Conservation (phyloP, 2,888 invertebrate species). For the Ethmia dodecea region DNA sequence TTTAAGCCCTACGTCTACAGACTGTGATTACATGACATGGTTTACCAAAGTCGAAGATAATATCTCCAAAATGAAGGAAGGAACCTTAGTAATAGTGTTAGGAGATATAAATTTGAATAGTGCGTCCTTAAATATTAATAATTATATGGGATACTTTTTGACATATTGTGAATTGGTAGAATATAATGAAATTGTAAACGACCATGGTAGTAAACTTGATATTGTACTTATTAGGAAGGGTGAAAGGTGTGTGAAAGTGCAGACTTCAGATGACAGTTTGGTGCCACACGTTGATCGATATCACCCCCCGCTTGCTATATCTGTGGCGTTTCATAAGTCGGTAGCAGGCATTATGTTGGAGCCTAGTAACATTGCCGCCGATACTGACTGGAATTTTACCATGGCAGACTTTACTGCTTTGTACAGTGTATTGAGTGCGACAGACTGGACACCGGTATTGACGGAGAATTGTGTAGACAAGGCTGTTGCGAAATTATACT, state of each 20-base stretch:
- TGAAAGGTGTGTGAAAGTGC: background rate
- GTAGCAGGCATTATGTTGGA: background rate
- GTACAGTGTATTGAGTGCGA: background rate
- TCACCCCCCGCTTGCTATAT: constrained; percentile 1
- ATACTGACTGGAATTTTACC: constrained; percentile 4
- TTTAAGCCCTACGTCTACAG: constrained; percentile 10
- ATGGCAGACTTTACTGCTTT: background rate
- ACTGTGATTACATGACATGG: constrained; percentile 7
- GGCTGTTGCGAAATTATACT: background rate
- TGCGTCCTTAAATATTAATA: constrained; percentile 6
- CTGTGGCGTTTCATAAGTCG: background rate
- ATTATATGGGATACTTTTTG: constrained; percentile 11
- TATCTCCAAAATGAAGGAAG: constrained; percentile 6
- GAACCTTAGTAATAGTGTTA: constrained; percentile 5
- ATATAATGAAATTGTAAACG: constrained; percentile 7
- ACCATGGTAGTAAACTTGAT: constrained; percentile 7
- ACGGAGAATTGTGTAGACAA: background rate
- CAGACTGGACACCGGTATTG: background rate
- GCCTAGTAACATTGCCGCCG: constrained; percentile 1
- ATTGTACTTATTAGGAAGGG: constrained; percentile 11
- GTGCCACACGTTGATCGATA: constrained; percentile 1
- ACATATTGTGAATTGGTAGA: constrained; percentile 9
- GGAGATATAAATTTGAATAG: constrained; percentile 12
- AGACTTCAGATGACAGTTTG: background rate
- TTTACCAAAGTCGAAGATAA: constrained; percentile 3